Percentiles rank a stretch among this genome's conserved stretches.
Conservation (phyloP, 2,113 vertebrate species). For the Psephotus haematonotus region DNA sequence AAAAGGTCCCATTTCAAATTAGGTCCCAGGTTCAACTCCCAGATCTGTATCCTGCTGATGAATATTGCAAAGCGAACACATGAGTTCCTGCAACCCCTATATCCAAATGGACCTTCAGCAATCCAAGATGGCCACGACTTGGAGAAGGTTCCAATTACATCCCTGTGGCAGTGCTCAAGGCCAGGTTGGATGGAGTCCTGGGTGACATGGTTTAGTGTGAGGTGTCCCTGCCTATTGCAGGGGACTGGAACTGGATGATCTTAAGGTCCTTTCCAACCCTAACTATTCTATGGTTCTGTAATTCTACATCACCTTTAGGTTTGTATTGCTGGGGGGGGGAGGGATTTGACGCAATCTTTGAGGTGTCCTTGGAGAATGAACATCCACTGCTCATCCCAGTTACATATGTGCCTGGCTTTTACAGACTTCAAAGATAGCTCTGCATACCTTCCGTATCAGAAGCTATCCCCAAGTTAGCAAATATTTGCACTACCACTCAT, state of each 20-base stretch:
- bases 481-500: constrained; percentile 34
- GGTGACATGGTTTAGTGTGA: neutral
- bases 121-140: neutral
- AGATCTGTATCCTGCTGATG: neutral
- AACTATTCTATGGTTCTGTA: neutral
- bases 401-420: neutral
- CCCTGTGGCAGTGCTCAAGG: neutral
- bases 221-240: neutral
- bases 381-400: neutral
- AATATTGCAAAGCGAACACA: neutral
- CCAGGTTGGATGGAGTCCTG: neutral
- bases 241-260: neutral
- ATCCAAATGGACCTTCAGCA: neutral
- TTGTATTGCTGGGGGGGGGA: neutral
- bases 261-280: neutral
- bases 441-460: constrained; percentile 32
- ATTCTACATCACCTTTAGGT: neutral
- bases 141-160: neutral
- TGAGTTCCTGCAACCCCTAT: neutral
- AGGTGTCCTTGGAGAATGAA: neutral
- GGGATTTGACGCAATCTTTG: neutral
- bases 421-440: constrained; percentile 12
- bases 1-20: neutral
- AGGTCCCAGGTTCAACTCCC: neutral
- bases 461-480: constrained; percentile 11